These are phyloP conservation scores for Mystacornis crossleyi DNA, from an alignment of 2,113 vertebrate genomes.

Conservation along the genomic window DNA sequence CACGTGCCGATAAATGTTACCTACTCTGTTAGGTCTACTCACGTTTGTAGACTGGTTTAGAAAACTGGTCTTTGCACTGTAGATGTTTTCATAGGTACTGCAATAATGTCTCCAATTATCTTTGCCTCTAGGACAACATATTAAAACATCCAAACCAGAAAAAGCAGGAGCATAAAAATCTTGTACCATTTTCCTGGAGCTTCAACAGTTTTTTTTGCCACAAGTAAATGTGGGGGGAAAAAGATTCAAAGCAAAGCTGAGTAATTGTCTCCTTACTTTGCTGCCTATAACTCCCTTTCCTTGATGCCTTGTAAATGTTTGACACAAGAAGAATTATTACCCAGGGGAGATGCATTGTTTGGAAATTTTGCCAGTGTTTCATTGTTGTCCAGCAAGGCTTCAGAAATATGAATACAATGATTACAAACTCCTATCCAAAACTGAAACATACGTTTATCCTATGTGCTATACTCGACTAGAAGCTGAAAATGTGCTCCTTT, in stretches of 20 bases:
- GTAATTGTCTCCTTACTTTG: not conserved
- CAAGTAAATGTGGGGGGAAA: not conserved
- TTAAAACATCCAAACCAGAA: not conserved
- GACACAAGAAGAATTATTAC: not conserved
- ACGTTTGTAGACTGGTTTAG: not conserved
- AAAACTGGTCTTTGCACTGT: not conserved
- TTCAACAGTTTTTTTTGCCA: not conserved
- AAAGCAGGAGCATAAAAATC: not conserved
- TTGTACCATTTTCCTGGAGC: not conserved
- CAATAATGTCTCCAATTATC: not conserved
- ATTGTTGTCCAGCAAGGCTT: not conserved
- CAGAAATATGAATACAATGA: not conserved
- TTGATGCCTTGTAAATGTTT: not conserved
- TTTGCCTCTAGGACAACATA: not conserved
- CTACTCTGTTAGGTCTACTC: not conserved
- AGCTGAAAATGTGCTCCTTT: slow-evolving; percentile 30
- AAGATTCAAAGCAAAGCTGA: not conserved
- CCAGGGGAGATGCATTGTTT: not conserved
- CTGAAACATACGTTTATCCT: not conserved
- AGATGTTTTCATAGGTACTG: not conserved
- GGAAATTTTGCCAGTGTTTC: not conserved
- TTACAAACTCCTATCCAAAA: not conserved
- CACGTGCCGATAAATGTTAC: not conserved
- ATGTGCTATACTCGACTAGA: not conserved
- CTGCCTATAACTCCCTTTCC: not conserved